Base-by-base conservation (phyloP, 2,113 vertebrate species). In the Sardina pilchardus region DNA sequence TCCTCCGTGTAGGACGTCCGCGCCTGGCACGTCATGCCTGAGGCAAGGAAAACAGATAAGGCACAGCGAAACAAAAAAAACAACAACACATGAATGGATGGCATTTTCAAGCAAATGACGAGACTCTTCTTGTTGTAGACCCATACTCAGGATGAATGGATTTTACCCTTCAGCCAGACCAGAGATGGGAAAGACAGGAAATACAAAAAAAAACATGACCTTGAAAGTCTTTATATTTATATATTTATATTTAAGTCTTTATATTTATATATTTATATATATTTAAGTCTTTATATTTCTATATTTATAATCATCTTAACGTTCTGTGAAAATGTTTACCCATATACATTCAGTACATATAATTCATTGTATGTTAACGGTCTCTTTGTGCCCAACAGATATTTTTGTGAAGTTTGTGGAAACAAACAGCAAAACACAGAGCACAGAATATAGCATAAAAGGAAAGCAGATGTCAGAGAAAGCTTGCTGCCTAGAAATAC, bases 1-100 rank as follows among this genome's bases (percentile, higher is more conserved):
- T 99, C 98, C 93, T 99, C 98, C 0, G 98, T 99, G 84, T 99
- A 99, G 6, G 98, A 99, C 0, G 98, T 99, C 93, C 98, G 95
- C 84, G 98, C 98, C 90, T 99, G 98, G 94, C 98, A 99, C 43
- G 98, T 99, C 98, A 99, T 99, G 78, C 98, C 98, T 92, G 47
- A 47, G 21, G 30, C 48, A 78, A 53, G 82, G 45, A 87, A 81
- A 84, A 26, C 75, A 56, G 59, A 48, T 81, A n/a, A 75, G 1
- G 78, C 19, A 6, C n/a, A 75, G 39, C 30, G 17, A 12, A 78
- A 56, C 67, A 75, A n/a, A 2, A 45, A 39, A 5, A 2, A 45
- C n/a, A 5, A 43, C 42, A 80, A 24, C 26, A 47, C 81, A 71
- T 12, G 19, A 10, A 10, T 30, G 36, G 30, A 39, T 83, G 36